Base-by-base conservation (phyloP, 2,888 invertebrate genomes). In the Drosophila diplacantha region DNA sequence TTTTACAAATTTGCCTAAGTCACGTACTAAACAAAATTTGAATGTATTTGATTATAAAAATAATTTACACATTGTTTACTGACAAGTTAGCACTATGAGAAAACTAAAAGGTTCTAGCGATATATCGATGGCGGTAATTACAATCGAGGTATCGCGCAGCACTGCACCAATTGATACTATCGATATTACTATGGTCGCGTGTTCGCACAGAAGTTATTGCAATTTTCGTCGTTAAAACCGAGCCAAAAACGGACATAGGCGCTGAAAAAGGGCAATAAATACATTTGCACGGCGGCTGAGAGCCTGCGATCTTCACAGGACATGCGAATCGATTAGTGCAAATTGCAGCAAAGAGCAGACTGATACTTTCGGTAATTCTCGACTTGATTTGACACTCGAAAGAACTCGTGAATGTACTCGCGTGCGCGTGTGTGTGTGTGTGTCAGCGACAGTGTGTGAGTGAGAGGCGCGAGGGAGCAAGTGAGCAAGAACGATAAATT, bases 401-500 rank as follows among this genome's bases (percentile, higher is more conserved):
- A 51, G 52, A 51, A 51, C 51, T 50, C 50, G 54, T 54, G 47
- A 47, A 22, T 32, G 20, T 47, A 47, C 50, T 50, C 35, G 22
- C 35, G 22, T 22, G 22, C 5, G 26, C 20, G 35, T 35, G 35
- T 49, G n/a, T 35, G 11, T 52, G 51, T 53, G 53, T 53, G 49
- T 49, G 49, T 49, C 8, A 46, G 46, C 63, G 66, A 65, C 66
- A 69, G 71, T 59, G 69, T 58, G 73, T 57, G 26, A 58, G 54
- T 20, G 51, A 32, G 60, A 43, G n/a, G 51, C 66, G 39, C 37
- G 59, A 52, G 74, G 59, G 69, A 62, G 69, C 72, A 71, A 74
- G 72, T 59, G 68, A 73, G 68, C 71, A 55, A 75, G 69, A 75
- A 63, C 44, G 61, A 51, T 41, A 54, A 73, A 61, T 65, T 78